These are phyloP conservation scores for Astreopora myriophthalma DNA, from an alignment of 64 coral and sea anemone species.

Conservation along the genomic window DNA sequence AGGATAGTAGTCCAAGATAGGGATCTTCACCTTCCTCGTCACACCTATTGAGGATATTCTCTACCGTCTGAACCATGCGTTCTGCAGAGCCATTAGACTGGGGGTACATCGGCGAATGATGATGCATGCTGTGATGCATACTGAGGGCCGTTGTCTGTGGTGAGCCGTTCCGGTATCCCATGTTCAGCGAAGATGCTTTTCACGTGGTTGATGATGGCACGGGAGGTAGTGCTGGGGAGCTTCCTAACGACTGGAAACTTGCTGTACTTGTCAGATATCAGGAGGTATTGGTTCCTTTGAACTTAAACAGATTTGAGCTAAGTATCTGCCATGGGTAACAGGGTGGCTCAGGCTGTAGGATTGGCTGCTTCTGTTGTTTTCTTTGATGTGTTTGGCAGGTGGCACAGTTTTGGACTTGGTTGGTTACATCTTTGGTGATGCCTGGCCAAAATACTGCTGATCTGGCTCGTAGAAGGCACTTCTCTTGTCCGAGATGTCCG, in stretches of 20 bases:
- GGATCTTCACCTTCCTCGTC: slow-evolving; percentile 57
- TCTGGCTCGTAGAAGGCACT: slow-evolving; percentile 65
- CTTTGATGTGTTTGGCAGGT: slow-evolving; percentile 23
- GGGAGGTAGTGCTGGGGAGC: slow-evolving; percentile 4
- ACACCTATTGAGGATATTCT: slow-evolving; percentile 55
- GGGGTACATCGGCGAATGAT: slow-evolving; percentile 46
- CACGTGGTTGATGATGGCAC: slow-evolving; percentile 17
- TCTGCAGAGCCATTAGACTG: slow-evolving; percentile 56
- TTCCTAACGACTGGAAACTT: slow-evolving; percentile 48
- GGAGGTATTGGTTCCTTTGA: slow-evolving; percentile 27
- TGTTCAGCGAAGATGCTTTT: slow-evolving; percentile 36
- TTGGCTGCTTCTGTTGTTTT: slow-evolving; percentile 44
- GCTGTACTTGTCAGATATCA: slow-evolving; percentile 51
- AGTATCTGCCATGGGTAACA: slow-evolving; percentile 39
- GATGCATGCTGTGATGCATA: slow-evolving; percentile 44
- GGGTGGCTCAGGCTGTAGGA: slow-evolving; percentile 47
- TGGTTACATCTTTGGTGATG: slow-evolving; percentile 59
- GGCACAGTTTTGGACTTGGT: neutral
- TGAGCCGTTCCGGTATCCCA: slow-evolving; percentile 58
- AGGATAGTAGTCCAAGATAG: slow-evolving; percentile 70
- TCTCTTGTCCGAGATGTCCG: slow-evolving; percentile 71
- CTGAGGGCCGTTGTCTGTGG: slow-evolving; percentile 51
- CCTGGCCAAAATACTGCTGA: slow-evolving; percentile 72
- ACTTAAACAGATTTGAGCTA: slow-evolving; percentile 54
- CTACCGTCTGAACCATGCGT: slow-evolving; percentile 62